These are phyloP conservation scores for Brachyrhaphis roseni DNA, from an alignment of 2,797 vertebrate species.

Conservation along the genomic window DNA sequence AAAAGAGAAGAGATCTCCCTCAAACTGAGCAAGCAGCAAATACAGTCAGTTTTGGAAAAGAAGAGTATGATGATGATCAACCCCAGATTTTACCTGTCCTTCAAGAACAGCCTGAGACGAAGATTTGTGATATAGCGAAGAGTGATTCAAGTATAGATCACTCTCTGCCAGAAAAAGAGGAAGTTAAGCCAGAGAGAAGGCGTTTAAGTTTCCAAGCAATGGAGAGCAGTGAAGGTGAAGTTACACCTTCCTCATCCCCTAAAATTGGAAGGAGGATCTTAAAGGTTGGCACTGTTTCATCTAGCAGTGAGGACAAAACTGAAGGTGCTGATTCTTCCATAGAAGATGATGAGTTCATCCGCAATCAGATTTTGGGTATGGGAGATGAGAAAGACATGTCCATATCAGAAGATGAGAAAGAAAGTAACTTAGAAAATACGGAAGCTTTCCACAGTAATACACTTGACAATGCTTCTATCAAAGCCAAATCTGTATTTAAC, in stretches of 20 bases:
- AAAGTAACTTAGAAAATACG: constrained; percentile 78
- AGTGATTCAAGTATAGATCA: constrained; percentile 61
- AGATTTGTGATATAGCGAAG: constrained; percentile 65
- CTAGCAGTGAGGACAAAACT: constrained; percentile 92
- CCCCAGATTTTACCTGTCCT: constrained; percentile 79
- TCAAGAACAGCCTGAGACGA: constrained; percentile 74
- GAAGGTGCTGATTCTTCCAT: constrained; percentile 90
- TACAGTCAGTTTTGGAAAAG: constrained; percentile 32
- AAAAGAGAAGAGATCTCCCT: constrained; percentile 25
- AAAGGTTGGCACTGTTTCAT: constrained; percentile 83
- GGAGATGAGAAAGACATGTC: constrained; percentile 89
- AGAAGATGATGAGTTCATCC: constrained; percentile 94
- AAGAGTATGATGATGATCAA: constrained; percentile 75
- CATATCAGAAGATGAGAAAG: constrained; percentile 89
- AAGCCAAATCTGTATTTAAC: constrained; percentile 72
- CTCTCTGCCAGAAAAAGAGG: constrained; percentile 51
- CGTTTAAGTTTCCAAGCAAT: constrained; percentile 73
- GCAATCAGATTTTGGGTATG: constrained; percentile 94
- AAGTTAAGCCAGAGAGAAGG: constrained; percentile 58
- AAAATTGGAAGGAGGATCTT: constrained; percentile 81
- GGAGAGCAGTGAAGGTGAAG: constrained; percentile 91
- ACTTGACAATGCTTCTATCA: constrained; percentile 71
- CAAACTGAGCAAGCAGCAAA: constrained; percentile 13
- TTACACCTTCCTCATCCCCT: constrained; percentile 88
- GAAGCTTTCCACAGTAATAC: constrained; percentile 75